These are phyloP conservation scores for Monochamus alternatus DNA, from an alignment of 2,888 invertebrate genomes.

Conservation along the genomic window DNA sequence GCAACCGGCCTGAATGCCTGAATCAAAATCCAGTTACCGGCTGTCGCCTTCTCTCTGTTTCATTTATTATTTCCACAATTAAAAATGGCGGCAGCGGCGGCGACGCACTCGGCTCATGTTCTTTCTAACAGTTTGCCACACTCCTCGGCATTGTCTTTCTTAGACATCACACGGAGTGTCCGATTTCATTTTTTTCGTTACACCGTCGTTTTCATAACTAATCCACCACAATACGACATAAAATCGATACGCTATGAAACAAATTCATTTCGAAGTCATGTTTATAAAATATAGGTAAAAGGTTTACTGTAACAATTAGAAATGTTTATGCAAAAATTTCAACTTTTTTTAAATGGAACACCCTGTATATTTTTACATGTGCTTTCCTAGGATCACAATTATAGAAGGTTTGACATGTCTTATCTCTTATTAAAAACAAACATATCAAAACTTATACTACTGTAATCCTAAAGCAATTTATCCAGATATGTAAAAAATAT, in stretches of 20 bases:
- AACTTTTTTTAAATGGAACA: no score
- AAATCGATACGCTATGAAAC: not conserved
- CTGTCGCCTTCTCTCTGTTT: conserved; percentile 43
- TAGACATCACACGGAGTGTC: conserved; percentile 10
- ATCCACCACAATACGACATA: not conserved
- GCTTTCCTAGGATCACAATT: no score
- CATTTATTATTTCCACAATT: conserved; percentile 35
- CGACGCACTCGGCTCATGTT: conserved; percentile 50
- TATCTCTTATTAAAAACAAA: no score
- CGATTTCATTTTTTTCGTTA: not conserved
- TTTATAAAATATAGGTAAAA: no score
- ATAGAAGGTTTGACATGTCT: no score
- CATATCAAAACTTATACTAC: no score
- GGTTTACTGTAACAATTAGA: no score
- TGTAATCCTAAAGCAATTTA: no score
- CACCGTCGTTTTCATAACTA: conserved; percentile 24
- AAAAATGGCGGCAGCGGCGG: conserved; percentile 27
- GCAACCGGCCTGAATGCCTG: conserved; percentile 38
- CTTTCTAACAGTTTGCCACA: conserved; percentile 20
- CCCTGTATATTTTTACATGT: no score
- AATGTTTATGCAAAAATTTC: no score
- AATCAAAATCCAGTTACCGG: conserved; percentile 33
- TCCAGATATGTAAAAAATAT: no score
- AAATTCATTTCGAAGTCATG: not conserved
- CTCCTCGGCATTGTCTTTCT: conserved; percentile 22